Conservation (phyloP, 2,888 invertebrate species). For the Cheiracanthium punctorium region DNA sequence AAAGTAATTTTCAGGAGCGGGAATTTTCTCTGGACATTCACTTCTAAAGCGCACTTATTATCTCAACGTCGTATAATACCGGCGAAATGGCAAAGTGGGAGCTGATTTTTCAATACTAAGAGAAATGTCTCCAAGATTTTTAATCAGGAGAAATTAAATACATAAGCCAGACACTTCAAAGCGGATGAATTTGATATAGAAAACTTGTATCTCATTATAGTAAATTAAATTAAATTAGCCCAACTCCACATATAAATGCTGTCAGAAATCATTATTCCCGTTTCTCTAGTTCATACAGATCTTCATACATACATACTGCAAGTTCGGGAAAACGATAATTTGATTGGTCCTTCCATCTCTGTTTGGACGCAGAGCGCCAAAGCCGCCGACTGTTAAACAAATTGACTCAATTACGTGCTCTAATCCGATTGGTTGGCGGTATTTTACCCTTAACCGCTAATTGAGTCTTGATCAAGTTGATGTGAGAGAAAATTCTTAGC, state of each 20-base stretch:
- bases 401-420: constrained; percentile 41
- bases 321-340: constrained; percentile 30
- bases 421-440: constrained; percentile 36
- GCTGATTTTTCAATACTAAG: too few relatives aligned
- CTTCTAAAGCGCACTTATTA: too few relatives aligned
- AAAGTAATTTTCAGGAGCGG: too few relatives aligned
- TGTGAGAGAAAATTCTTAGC: neutral
- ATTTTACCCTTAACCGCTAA: constrained; percentile 28
- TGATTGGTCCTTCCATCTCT: constrained; percentile 40
- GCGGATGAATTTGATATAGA: too few relatives aligned
- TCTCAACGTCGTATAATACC: too few relatives aligned
- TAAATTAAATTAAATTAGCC: neutral
- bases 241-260: neutral
- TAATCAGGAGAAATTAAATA: too few relatives aligned
- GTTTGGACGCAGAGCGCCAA: constrained; percentile 33
- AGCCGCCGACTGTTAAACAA: constrained; percentile 32
- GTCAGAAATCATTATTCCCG: neutral
- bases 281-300: too few relatives aligned
- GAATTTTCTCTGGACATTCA: too few relatives aligned
- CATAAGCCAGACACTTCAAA: too few relatives aligned
- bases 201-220: too few relatives aligned
- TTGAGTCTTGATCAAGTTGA: constrained; percentile 15
- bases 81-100: too few relatives aligned
- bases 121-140: too few relatives aligned
- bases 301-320: neutral